These are phyloP conservation scores for Nycticorax nycticorax DNA, from an alignment of 2,113 vertebrate species.

Conservation along the genomic window DNA sequence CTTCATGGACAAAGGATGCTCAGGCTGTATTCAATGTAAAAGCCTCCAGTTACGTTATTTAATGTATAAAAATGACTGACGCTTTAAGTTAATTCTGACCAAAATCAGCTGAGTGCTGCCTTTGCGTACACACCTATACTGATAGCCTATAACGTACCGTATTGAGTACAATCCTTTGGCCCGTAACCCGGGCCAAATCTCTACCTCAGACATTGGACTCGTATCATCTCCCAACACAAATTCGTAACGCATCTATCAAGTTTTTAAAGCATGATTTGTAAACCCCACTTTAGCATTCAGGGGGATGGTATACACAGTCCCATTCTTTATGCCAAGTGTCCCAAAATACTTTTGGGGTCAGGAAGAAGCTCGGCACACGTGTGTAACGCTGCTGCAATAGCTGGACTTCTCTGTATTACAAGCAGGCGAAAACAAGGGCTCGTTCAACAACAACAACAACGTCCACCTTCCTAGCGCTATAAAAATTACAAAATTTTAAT, in stretches of 20 bases:
- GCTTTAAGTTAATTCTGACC: constrained; percentile 35
- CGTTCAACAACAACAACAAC: constrained; percentile 63
- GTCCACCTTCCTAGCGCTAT: background rate
- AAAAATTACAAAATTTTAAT: constrained; percentile 53
- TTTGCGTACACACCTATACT: background rate
- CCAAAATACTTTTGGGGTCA: background rate
- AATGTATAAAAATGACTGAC: constrained; percentile 24
- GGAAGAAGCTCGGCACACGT: background rate
- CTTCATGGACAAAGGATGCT: background rate
- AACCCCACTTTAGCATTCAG: background rate
- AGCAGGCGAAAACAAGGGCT: constrained; percentile 8
- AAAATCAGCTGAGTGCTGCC: background rate
- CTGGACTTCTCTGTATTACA: background rate
- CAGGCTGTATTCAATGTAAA: background rate
- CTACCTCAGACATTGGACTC: background rate
- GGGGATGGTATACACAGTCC: background rate
- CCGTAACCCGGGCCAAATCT: background rate
- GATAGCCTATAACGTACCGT: background rate
- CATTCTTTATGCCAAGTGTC: background rate
- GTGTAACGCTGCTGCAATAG: background rate
- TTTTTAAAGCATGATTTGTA: background rate
- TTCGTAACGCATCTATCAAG: background rate
- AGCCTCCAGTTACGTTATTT: background rate
- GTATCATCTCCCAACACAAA: background rate
- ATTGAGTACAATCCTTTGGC: background rate